phyloP scores from a whole-genome alignment of 2,888 invertebrate genomes.

The Agrochola lychnidis region DNA sequence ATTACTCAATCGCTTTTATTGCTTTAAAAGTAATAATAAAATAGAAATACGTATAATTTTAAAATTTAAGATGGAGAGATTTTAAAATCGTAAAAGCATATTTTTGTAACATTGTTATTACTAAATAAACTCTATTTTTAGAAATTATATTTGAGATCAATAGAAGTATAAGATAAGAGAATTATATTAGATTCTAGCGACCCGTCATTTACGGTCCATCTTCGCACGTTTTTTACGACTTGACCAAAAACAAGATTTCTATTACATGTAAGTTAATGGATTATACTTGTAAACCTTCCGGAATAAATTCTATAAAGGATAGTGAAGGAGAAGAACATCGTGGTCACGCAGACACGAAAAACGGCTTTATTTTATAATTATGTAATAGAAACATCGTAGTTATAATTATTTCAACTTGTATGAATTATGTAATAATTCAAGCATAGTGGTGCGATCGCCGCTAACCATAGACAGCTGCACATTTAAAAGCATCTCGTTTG shows the following conservation, averaged over 20 bases:
- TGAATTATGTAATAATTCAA: slow-evolving; percentile 11
- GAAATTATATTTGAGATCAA: slow-evolving; percentile 33
- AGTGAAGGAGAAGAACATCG: no score
- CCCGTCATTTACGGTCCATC: not conserved
- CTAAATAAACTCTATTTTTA: slow-evolving; percentile 22
- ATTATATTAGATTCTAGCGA: slow-evolving; percentile 11
- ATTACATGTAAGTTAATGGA: no score
- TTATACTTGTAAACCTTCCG: not conserved
- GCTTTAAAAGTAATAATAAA: slow-evolving; percentile 20
- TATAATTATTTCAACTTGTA: slow-evolving; percentile 15
- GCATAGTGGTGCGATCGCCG: not conserved
- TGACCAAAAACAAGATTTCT: not conserved
- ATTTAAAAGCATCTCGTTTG: not conserved
- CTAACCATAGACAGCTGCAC: not conserved
- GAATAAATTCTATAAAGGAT: not conserved
- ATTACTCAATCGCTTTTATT: slow-evolving; percentile 22
- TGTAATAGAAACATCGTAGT: not conserved
- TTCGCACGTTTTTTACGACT: not conserved
- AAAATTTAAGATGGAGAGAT: not conserved
- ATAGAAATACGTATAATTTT: not conserved
- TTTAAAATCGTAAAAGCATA: slow-evolving; percentile 4
- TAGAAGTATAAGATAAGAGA: slow-evolving; percentile 13
- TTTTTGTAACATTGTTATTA: slow-evolving; percentile 28
- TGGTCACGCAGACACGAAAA: no score
- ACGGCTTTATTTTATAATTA: no score